phyloP scores from a whole-genome alignment of 2,113 vertebrate genomes.

The Hippoglossus stenolepis region DNA sequence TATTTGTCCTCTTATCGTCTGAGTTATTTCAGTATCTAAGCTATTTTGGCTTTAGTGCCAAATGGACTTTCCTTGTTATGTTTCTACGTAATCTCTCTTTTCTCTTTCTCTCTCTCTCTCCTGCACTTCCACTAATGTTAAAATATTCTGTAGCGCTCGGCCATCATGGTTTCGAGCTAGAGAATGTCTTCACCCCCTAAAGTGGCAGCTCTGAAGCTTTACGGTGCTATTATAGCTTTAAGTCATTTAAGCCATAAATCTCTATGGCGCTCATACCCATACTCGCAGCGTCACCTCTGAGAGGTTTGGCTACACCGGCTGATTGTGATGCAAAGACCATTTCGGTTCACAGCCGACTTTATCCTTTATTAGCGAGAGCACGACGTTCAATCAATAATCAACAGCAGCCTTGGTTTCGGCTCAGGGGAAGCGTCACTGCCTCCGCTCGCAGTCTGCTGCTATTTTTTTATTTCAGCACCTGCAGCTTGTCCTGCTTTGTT shows the following conservation, averaged over 20 bases:
- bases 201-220: conserved; percentile 58
- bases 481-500: conserved; percentile 32
- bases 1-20: conserved; percentile 69
- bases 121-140: conserved; percentile 25
- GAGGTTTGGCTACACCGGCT: conserved; percentile 48
- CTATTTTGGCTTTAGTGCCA: conserved; percentile 70
- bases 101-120: conserved; percentile 16
- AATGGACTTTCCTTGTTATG: conserved; percentile 83
- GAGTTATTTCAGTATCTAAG: conserved; percentile 67
- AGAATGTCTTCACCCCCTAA: conserved; percentile 45
- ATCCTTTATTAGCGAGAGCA: conserved; percentile 66
- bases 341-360: conserved; percentile 58
- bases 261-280: conserved; percentile 28
- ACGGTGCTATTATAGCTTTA: conserved; percentile 64
- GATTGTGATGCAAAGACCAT: conserved; percentile 65
- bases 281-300: conserved; percentile 53
- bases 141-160: conserved; percentile 28
- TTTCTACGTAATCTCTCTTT: conserved; percentile 47
- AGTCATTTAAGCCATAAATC: conserved; percentile 63
- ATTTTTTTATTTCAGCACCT: conserved; percentile 49
- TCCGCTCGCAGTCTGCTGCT: conserved; percentile 15
- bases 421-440: conserved; percentile 23
- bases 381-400: conserved; percentile 62
- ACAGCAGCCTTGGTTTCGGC: conserved; percentile 40
- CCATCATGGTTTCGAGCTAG: conserved; percentile 37